Evolutionary conservation across 2,888 invertebrate genomes (phyloP).

Genomic region (Noctuana brunneofusca): DNA sequence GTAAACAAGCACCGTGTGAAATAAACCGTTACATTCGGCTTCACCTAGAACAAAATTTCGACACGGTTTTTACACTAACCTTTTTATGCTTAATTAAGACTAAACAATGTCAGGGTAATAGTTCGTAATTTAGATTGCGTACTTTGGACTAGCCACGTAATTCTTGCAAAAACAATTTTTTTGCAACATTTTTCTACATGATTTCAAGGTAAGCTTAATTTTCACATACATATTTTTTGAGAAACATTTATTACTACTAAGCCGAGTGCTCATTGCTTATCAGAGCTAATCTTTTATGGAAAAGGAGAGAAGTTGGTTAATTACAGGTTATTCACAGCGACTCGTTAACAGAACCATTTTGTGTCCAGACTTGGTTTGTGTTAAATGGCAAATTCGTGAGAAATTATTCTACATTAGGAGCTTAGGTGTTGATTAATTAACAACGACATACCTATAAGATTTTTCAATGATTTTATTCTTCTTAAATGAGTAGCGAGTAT

Average conservation of each 20-base stretch:
- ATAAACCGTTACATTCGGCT: not conserved
- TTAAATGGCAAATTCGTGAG: not conserved
- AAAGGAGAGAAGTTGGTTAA: not conserved
- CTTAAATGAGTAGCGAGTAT: too few species aligned
- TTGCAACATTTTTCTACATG: not conserved
- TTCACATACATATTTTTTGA: not conserved
- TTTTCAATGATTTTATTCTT: too few species aligned
- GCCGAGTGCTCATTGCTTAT: not conserved
- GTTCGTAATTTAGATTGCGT: not conserved
- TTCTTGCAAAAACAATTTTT: not conserved
- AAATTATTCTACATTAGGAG: not conserved
- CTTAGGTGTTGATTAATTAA: too few species aligned
- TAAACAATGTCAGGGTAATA: not conserved
- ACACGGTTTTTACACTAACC: not conserved
- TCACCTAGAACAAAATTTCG: constrained; percentile 1
- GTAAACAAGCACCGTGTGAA: constrained; percentile 8
- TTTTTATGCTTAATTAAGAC: not conserved
- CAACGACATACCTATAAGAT: too few species aligned
- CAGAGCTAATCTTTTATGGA: constrained; percentile 5
- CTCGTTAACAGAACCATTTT: not conserved
- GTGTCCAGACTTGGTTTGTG: not conserved
- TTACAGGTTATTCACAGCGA: not conserved
- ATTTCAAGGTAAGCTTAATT: not conserved
- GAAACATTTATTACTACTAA: not conserved
- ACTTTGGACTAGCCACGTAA: not conserved